Evolutionary conservation across 2,113 vertebrate species (phyloP), one percentile per base, ranked within the genome.

Genomic region (Rhombomys opimus): DNA sequence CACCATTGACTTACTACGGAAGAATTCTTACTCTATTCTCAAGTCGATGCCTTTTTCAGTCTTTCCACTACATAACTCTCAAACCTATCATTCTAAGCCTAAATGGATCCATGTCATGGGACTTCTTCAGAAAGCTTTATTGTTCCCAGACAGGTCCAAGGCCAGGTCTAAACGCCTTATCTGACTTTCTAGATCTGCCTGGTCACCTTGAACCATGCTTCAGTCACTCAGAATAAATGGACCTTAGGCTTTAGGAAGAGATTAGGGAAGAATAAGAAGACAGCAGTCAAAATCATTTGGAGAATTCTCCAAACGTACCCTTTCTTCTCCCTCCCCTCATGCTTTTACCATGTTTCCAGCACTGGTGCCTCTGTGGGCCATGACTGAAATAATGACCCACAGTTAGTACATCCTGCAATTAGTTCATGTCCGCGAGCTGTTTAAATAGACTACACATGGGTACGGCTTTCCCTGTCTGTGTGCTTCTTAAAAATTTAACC

Each of bases 331-430:
- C 13, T 17, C 17, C 72, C 54, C 35, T 50, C 9, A 59, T 41
- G 88, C n/a, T 41, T 46, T 89, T 9, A 13, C 4, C 32, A 41
- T 17, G 23, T 38, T 17, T 2, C 4, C 7, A 46, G 77, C 4
- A 46, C 15, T 52, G 27, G 7, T 5, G 7, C n/a, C 11, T 38
- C 13, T 14, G 6, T 25, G 27, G 30, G 59, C 22, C 1, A 0
- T 57, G 46, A 65, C 15, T 72, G 4, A 6, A 54, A 12, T 82
- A 30, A 38, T 59, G 17, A 89, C 18, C 73, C 82, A 63, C 35
- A 77, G 23, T 67, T 93, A 75, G n/a, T 50, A 23, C 1, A 41
- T 27, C n/a, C 2, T 25, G 14, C 38, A 30, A 59, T 14, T 25
- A 0, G 17, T 5, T 80, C 22, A 0, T 93, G 50, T 41, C 18